phyloP scores from a whole-genome alignment of 1,140 invertebrate genomes.

The Manduca sexta region DNA sequence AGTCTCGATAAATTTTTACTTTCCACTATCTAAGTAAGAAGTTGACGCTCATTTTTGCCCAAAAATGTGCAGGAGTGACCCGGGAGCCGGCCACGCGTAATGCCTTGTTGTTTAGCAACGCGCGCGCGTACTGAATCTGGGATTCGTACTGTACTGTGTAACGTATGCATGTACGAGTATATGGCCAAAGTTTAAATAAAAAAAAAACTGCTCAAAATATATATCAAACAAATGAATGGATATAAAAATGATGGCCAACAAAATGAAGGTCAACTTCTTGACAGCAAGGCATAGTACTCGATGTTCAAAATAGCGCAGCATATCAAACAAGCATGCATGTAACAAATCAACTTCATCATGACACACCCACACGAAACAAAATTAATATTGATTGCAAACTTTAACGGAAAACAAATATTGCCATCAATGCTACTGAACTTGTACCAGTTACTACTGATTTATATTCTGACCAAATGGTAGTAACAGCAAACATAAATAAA shows the following conservation, averaged over 20 bases:
- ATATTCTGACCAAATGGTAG: too few species aligned
- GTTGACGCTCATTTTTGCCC: constrained; percentile 97
- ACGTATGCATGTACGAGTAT: constrained; percentile 42
- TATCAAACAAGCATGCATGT: constrained; percentile 68
- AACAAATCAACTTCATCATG: constrained; percentile 38
- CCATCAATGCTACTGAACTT: too few species aligned
- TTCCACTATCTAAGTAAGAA: constrained; percentile 81
- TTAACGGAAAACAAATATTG: too few species aligned
- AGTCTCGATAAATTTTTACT: constrained; percentile 58
- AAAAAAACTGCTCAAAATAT: constrained; percentile 63
- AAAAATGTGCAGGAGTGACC: constrained; percentile 73
- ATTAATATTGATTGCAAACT: background rate
- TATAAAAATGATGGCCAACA: constrained; percentile 84
- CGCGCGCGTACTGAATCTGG: constrained; percentile 53
- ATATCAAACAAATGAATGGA: constrained; percentile 70
- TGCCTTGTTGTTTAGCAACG: constrained; percentile 65
- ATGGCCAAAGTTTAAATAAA: constrained; percentile 68
- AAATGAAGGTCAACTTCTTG: constrained; percentile 95
- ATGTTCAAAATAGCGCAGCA: constrained; percentile 67
- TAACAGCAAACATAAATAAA: too few species aligned
- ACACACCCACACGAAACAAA: constrained; percentile 4
- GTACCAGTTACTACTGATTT: too few species aligned
- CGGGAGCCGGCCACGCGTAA: constrained; percentile 63
- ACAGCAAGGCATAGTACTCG: constrained; percentile 79
- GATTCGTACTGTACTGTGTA: constrained; percentile 50